These are phyloP conservation scores for Pollachius pollachius DNA, from an alignment of 2,113 vertebrate genomes.

Conservation along the genomic window DNA sequence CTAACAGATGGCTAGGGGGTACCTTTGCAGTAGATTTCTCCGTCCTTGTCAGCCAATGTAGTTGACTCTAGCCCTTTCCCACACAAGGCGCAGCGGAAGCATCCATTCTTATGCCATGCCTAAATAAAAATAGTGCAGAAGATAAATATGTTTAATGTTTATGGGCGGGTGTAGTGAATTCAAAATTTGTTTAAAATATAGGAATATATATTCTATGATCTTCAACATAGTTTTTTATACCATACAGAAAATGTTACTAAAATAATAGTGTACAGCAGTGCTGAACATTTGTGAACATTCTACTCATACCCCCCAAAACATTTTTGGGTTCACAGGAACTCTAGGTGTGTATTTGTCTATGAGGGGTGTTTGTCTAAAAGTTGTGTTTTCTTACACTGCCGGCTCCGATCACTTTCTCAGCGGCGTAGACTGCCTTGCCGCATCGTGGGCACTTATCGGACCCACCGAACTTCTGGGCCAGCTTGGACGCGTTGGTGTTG, in stretches of 20 bases:
- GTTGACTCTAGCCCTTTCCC: conserved; percentile 93
- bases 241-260: too few species aligned
- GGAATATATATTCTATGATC: too few species aligned
- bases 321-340: too few species aligned
- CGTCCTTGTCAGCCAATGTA: conserved; percentile 90
- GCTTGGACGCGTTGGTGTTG: conserved; percentile 81
- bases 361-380: too few species aligned
- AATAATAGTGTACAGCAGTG: too few species aligned
- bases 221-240: too few species aligned
- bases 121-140: conserved; percentile 45
- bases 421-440: conserved; percentile 86
- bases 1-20: not conserved
- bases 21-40: conserved; percentile 98
- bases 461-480: conserved; percentile 85
- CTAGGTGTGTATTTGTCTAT: too few species aligned
- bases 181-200: not conserved
- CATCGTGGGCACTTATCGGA: conserved; percentile 88
- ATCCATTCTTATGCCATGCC: conserved; percentile 90
- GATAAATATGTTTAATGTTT: not conserved
- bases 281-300: too few species aligned
- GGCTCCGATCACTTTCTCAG: conserved; percentile 91
- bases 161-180: not conserved
- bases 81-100: conserved; percentile 91
- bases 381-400: conserved; percentile 79
- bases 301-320: too few species aligned